A percentile compares a stretch with the other conserved stretches of the same genome.
These are phyloP conservation scores for Oxyura jamaicensis DNA, from an alignment of 2,113 vertebrate species.

Conservation along the genomic window DNA sequence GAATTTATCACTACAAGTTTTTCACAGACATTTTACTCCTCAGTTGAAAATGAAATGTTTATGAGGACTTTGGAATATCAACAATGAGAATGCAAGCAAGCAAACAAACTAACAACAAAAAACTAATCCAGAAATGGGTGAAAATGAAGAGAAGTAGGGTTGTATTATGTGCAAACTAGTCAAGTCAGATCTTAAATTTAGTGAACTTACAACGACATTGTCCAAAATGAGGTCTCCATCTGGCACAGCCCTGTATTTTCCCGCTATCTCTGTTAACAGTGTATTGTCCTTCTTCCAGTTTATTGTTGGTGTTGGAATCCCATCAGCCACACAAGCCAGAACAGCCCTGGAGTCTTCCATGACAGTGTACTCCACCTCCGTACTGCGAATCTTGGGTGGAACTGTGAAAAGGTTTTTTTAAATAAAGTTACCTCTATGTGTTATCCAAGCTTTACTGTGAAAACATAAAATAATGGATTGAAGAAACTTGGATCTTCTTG, in stretches of 20 bases:
- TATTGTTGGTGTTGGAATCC: constrained; percentile 86
- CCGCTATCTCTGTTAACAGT: constrained; percentile 72
- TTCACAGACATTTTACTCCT: background rate
- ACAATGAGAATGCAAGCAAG: background rate
- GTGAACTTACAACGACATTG: constrained; percentile 81
- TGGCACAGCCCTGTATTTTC: constrained; percentile 82
- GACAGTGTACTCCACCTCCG: constrained; percentile 72
- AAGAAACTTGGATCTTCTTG: background rate
- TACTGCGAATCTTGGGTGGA: constrained; percentile 85
- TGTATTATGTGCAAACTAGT: background rate
- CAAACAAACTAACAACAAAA: background rate
- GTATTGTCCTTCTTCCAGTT: constrained; percentile 86
- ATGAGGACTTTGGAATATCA: background rate
- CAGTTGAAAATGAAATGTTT: background rate
- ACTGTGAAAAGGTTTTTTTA: constrained; percentile 73
- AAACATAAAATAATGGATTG: background rate
- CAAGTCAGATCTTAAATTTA: background rate
- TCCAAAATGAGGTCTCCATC: constrained; percentile 89
- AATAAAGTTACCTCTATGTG: background rate
- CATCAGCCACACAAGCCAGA: constrained; percentile 86
- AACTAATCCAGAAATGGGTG: background rate
- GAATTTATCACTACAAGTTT: background rate
- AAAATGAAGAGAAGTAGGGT: background rate
- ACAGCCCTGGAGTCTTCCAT: constrained; percentile 80
- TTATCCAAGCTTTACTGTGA: background rate